Evolutionary conservation across 2,113 vertebrate genomes (phyloP).

Genomic region (Zosterops japonicus): DNA sequence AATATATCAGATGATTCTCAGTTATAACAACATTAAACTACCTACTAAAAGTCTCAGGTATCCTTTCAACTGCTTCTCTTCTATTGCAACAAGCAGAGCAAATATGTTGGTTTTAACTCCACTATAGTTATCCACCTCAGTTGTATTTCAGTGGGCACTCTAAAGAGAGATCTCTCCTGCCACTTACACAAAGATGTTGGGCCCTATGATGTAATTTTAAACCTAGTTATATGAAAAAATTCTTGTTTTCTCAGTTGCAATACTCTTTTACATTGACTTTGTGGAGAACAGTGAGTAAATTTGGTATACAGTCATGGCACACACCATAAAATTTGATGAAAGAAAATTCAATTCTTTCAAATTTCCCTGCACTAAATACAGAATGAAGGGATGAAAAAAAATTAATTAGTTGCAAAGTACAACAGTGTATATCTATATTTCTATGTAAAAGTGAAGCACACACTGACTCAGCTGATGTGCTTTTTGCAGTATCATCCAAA

Average conservation of each 20-base stretch:
- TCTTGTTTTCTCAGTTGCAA: neutral
- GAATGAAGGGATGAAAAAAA: neutral
- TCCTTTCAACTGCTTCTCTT: neutral
- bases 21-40: neutral
- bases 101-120: neutral
- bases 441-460: neutral
- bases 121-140: fast-evolving
- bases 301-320: no score
- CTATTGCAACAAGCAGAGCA: neutral
- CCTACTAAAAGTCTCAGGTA: neutral
- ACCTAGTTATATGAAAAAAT: neutral
- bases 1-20: neutral
- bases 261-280: neutral
- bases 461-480: neutral
- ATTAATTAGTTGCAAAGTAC: neutral
- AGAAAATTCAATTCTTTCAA: neutral
- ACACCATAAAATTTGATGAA: neutral
- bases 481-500: neutral
- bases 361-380: neutral
- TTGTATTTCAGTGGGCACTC: neutral
- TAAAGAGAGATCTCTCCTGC: neutral
- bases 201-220: neutral
- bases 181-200: neutral
- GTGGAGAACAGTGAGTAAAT: neutral
- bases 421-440: neutral